A percentile compares a stretch with the other conserved stretches of the same genome.
Conservation (phyloP, 2,113 vertebrate genomes). For the Takifugu flavidus region DNA sequence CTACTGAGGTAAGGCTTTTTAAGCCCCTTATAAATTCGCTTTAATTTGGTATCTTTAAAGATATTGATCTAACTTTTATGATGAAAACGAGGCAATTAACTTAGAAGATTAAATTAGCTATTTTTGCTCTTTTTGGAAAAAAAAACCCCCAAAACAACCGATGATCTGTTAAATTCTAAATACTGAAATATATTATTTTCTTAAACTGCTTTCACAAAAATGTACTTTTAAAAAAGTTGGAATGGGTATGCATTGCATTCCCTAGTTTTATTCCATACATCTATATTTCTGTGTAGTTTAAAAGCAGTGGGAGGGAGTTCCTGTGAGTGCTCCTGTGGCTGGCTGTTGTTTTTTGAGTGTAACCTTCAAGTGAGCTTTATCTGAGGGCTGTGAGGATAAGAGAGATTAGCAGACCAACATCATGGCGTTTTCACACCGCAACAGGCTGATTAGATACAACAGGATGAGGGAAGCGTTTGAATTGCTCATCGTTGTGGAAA, state of each 20-base stretch:
- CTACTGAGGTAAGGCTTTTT: conserved; percentile 34
- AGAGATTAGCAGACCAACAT: conserved; percentile 61
- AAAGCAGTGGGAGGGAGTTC: not conserved
- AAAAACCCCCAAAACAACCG: too few species aligned
- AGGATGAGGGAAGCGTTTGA: conserved; percentile 37
- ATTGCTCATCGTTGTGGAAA: conserved; percentile 5
- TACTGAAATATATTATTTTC: not conserved
- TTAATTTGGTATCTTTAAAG: too few species aligned
- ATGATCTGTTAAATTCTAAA: not conserved
- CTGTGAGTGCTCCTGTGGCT: conserved; percentile 3
- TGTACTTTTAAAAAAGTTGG: not conserved
- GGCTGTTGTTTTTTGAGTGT: conserved; percentile 42
- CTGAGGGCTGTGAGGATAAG: conserved; percentile 58
- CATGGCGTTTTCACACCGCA: conserved; percentile 65
- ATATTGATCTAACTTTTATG: too few species aligned
- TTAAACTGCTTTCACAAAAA: too few species aligned
- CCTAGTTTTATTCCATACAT: too few species aligned
- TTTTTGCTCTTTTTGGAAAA: too few species aligned
- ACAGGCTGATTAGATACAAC: conserved; percentile 61
- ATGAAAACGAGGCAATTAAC: too few species aligned
- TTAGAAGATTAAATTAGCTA: too few species aligned
- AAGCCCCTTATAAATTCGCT: too few species aligned
- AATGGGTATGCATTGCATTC: not conserved
- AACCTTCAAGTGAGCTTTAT: conserved; percentile 69
- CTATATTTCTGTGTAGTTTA: not conserved